Base-by-base conservation (phyloP, 2,113 vertebrate genomes). In the Thunnus maccoyii region DNA sequence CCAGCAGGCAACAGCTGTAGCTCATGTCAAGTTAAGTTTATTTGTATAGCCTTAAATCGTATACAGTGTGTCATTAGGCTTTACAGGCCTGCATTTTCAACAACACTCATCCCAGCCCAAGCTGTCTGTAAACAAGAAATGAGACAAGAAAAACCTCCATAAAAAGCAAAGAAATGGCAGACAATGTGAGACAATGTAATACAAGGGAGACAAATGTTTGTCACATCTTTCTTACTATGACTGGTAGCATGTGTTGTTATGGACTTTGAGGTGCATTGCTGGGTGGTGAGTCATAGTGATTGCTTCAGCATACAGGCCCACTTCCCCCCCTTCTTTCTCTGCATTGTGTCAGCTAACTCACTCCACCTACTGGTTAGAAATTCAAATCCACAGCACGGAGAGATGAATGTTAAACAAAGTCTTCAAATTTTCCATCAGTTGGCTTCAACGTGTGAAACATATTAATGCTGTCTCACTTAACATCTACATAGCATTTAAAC, bases 211-310 rank as follows among this genome's bases (percentile, higher is more conserved):
- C 7, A 16, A 46, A 51, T 80, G 57, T 80, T 52, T 72, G 89
- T 85, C 76, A 72, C 71, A 76, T 78, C 60, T 72, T 12, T 63
- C 79, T 54, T 62, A 86, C 81, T 85, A 70, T 88, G 80, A 90
- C 66, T 76, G 78, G 66, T 70, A 57, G 81, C 83, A 65, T 30
- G 58, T 87, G 85, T 88, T 91, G 41, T 91, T 87, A 55, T 92
- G 83, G 72, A 79, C 87, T 85, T 71, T 56, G 76, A 63, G 84
- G 58, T 82, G 76, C 93, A 92, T 93, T 90, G 83, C 86, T 88
- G 78, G 79, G 85, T 72, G 80, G 88, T 93, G 92, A 94, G 78
- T 93, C 89, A 92, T 77, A 65, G 78, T 88, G 73, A 88, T 85
- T 60, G 82, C 90, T 83, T 88, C 81, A 88, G 81, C 82, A 71